Conservation (phyloP, 2,888 invertebrate genomes). For the Mesorhabditis spiculigera region DNA sequence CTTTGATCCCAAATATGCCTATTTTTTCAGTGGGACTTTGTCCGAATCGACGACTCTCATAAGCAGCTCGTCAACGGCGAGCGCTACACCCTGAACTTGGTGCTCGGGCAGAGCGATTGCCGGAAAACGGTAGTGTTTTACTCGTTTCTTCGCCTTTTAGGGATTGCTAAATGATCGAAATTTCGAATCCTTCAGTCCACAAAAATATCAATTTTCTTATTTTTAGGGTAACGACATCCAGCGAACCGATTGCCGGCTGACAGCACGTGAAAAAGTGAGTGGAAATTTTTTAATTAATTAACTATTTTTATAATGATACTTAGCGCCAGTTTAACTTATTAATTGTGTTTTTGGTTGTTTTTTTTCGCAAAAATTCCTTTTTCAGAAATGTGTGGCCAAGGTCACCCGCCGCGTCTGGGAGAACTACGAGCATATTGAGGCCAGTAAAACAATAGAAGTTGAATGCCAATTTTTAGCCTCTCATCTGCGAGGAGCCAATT, state of each 20-base stretch:
- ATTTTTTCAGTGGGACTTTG: background rate
- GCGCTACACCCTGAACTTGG: constrained; percentile 14
- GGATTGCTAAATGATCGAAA: background rate
- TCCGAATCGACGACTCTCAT: background rate
- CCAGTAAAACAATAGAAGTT: constrained; percentile 10
- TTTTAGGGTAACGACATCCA: background rate
- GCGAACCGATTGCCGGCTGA: background rate
- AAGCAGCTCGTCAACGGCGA: constrained; percentile 13
- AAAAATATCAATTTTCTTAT: background rate
- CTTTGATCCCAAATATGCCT: no score
- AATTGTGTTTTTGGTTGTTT: background rate
- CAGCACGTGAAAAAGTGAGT: background rate
- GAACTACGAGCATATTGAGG: constrained; percentile 23
- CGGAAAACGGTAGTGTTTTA: constrained; percentile 11
- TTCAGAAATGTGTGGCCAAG: constrained; percentile 27
- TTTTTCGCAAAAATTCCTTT: background rate
- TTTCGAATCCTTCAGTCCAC: background rate
- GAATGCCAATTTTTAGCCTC: background rate
- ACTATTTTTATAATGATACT: background rate
- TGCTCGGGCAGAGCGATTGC: constrained; percentile 18
- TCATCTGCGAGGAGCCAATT: background rate
- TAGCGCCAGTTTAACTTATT: background rate
- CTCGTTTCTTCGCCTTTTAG: background rate
- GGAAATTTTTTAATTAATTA: background rate
- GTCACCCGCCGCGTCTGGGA: constrained; percentile 25